phyloP scores from a whole-genome alignment of 2,113 vertebrate genomes.

The Poecile atricapillus region DNA sequence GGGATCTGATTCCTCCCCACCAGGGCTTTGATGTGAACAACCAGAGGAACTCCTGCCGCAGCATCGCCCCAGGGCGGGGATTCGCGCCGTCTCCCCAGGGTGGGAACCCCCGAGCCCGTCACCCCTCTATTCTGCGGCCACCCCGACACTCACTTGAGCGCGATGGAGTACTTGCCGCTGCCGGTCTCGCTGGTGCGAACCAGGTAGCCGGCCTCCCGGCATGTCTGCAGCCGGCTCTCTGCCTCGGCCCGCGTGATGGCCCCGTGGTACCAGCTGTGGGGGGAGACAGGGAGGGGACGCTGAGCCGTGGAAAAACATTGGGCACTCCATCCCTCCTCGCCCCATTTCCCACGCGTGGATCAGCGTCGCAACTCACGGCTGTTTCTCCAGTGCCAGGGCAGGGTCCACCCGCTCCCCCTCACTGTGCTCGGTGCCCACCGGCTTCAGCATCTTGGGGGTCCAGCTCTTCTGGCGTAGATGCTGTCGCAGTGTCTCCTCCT shows the following conservation, averaged over 20 bases:
- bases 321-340: neutral
- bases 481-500: constrained; percentile 75
- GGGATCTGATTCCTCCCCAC: neutral
- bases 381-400: constrained; percentile 85
- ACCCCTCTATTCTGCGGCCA: neutral
- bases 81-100: neutral
- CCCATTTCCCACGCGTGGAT: rapidly evolving
- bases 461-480: constrained; percentile 89
- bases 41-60: neutral
- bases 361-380: constrained; percentile 74
- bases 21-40: neutral
- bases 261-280: constrained; percentile 91
- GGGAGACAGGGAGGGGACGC: too few species aligned
- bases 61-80: neutral
- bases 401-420: constrained; percentile 84
- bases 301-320: neutral
- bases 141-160: constrained; percentile 90
- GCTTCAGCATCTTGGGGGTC: constrained; percentile 84
- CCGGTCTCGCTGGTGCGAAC: constrained; percentile 93
- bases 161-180: constrained; percentile 94
- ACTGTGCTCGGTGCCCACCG: constrained; percentile 30
- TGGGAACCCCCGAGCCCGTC: too few species aligned
- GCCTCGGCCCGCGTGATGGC: constrained; percentile 89
- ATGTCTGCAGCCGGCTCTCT: constrained; percentile 87
- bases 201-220: constrained; percentile 90